phyloP scores from a whole-genome alignment of 1,140 invertebrate species.

The Aphis gossypii region DNA sequence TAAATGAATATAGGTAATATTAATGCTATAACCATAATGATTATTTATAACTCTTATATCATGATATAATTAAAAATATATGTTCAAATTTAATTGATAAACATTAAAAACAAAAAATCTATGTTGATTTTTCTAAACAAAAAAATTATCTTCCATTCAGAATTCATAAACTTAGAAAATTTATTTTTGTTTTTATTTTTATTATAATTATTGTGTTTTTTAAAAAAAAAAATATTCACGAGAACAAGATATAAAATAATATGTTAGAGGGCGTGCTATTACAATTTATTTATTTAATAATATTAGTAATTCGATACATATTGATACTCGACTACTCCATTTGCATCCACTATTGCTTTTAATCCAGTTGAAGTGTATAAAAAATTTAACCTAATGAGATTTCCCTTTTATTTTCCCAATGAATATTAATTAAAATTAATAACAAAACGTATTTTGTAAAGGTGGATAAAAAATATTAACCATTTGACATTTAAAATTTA shows the following conservation, averaged over 20 bases:
- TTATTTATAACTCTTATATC: background rate
- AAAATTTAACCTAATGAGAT: background rate
- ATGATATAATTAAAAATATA: background rate
- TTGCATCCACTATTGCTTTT: background rate
- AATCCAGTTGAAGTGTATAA: background rate
- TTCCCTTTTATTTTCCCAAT: background rate
- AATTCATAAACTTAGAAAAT: background rate
- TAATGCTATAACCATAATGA: background rate
- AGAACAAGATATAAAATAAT: background rate
- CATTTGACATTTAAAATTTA: background rate
- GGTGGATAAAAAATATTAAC: background rate
- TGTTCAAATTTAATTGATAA: background rate
- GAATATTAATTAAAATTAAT: background rate
- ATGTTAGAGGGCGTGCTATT: background rate
- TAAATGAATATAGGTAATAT: background rate
- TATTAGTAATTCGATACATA: background rate
- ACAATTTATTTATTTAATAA: background rate
- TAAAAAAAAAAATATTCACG: background rate
- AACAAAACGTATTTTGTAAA: background rate
- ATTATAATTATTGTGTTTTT: background rate
- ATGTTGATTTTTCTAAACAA: background rate
- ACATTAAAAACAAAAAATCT: background rate
- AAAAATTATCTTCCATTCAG: background rate
- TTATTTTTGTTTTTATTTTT: background rate
- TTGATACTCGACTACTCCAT: background rate